Evolutionary conservation across 2,888 invertebrate genomes (phyloP).

Genomic region (Mechanitis mazaeus): DNA sequence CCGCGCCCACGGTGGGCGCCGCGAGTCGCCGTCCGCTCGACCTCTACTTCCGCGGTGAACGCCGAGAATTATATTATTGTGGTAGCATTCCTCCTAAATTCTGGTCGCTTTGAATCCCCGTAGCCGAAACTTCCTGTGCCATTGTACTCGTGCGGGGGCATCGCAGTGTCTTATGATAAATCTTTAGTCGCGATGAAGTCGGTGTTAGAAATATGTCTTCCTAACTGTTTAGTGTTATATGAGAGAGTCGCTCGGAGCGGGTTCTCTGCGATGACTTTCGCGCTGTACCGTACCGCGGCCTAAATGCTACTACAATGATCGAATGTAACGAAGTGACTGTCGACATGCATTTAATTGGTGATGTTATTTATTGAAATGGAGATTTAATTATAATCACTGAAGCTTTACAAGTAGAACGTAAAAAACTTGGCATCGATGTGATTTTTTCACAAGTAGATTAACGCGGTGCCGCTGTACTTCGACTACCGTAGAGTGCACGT

Average conservation of each 20-base stretch:
- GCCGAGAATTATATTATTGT: constrained; percentile 46
- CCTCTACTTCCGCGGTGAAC: constrained; percentile 39
- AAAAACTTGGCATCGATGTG: constrained; percentile 29
- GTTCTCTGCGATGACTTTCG: background rate
- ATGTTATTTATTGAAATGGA: constrained; percentile 55
- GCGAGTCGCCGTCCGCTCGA: constrained; percentile 35
- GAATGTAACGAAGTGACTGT: constrained; percentile 48
- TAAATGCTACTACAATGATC: constrained; percentile 64
- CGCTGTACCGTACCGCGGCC: constrained; percentile 19
- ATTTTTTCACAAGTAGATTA: constrained; percentile 27
- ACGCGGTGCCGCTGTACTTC: constrained; percentile 4
- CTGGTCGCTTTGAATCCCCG: constrained; percentile 14
- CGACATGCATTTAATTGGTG: constrained; percentile 67
- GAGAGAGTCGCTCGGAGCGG: background rate
- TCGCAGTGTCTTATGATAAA: constrained; percentile 20
- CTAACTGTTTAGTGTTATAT: constrained; percentile 26
- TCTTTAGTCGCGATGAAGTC: constrained; percentile 15
- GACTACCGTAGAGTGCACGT: background rate
- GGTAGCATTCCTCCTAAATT: constrained; percentile 47
- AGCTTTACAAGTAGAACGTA: constrained; percentile 52
- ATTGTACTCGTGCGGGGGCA: constrained; percentile 14
- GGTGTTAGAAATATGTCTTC: constrained; percentile 27
- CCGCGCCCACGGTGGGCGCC: constrained; percentile 41
- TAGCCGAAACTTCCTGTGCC: constrained; percentile 22
- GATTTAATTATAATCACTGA: constrained; percentile 45